A percentile compares a stretch with the other conserved stretches of the same genome.
These are phyloP conservation scores for Ploceus nigricollis DNA, from an alignment of 2,113 vertebrate genomes.

Conservation along the genomic window DNA sequence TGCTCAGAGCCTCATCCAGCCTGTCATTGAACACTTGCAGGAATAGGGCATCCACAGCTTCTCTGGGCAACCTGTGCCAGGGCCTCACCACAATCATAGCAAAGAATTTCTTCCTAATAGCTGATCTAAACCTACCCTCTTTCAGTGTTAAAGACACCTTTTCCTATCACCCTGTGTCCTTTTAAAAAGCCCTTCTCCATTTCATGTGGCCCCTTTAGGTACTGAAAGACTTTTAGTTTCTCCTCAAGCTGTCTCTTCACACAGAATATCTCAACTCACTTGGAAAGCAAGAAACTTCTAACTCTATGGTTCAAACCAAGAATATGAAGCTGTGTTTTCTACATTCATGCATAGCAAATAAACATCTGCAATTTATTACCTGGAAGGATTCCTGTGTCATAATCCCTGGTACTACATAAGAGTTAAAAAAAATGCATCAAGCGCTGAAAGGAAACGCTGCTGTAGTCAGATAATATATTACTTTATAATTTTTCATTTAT, in stretches of 20 bases:
- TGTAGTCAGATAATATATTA: not conserved
- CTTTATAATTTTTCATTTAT: not conserved
- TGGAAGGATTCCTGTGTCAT: not conserved
- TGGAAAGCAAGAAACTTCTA: not conserved
- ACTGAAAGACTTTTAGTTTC: not conserved
- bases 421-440: not conserved
- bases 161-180: not conserved
- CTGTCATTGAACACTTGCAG: not conserved
- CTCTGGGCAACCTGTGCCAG: not conserved
- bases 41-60: not conserved
- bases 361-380: not conserved
- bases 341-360: not conserved
- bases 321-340: not conserved
- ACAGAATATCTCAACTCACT: not conserved
- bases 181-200: not conserved
- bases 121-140: not conserved
- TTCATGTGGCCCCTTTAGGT: not conserved
- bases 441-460: not conserved
- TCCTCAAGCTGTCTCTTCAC: not conserved
- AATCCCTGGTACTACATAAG: not conserved
- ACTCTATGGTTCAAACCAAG: not conserved
- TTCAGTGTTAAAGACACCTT: not conserved
- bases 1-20: not conserved
- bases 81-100: fast-evolving
- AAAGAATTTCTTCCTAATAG: not conserved